Evolutionary conservation across 1,140 invertebrate genomes (phyloP).

Genomic region (Asobara japonica): DNA sequence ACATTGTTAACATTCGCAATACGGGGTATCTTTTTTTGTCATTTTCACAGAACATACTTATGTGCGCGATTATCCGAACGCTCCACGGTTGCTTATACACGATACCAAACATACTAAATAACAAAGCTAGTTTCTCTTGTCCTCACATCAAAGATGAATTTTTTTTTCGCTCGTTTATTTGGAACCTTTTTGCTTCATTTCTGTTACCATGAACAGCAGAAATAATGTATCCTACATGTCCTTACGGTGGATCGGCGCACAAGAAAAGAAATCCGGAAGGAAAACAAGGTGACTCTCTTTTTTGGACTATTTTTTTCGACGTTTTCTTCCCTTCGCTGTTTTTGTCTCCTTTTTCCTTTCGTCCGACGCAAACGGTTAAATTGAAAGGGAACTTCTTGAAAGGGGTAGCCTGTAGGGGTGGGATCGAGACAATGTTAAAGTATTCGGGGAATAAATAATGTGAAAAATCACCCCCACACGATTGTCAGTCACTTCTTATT

Average conservation of each 20-base stretch:
- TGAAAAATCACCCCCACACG: background rate
- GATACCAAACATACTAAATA: background rate
- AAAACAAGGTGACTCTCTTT: conserved; percentile 27
- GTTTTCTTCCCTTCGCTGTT: background rate
- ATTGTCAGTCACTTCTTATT: background rate
- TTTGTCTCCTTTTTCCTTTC: background rate
- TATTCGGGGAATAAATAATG: background rate
- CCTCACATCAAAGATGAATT: conserved; percentile 14
- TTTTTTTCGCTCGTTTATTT: conserved; percentile 5
- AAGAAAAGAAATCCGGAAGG: conserved; percentile 23
- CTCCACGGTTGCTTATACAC: background rate
- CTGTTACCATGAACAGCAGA: conserved; percentile 4
- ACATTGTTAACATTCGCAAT: no score
- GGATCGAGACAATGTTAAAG: background rate
- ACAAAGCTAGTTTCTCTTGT: conserved; percentile 1
- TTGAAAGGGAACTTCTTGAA: conserved; percentile 32
- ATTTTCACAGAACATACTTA: no score
- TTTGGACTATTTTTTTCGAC: conserved; percentile 4
- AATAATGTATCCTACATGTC: conserved; percentile 9
- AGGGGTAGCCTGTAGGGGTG: background rate
- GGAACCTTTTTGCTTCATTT: conserved; percentile 7
- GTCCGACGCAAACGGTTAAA: conserved; percentile 21
- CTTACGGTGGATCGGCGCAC: conserved; percentile 10
- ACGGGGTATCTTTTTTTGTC: no score
- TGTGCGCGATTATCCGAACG: conserved; percentile 1